Conservation (phyloP, 2,888 invertebrate genomes). For the Pandemis cinnamomeana region DNA sequence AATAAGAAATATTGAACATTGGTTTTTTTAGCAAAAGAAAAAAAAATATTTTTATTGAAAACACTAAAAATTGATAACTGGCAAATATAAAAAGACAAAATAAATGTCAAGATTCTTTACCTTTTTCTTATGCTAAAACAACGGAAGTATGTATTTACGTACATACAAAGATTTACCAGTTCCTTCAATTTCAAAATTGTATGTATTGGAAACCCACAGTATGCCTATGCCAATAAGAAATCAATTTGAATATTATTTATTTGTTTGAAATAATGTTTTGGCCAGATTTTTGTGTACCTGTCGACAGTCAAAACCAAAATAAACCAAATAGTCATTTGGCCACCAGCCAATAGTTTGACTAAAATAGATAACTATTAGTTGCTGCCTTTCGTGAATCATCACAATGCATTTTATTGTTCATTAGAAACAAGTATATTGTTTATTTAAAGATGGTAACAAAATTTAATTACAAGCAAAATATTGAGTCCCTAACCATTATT, state of each 20-base stretch:
- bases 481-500: background rate
- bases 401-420: background rate
- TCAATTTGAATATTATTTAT: background rate
- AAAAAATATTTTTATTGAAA: no score
- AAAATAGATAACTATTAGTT: slow-evolving; percentile 23
- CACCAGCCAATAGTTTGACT: slow-evolving; percentile 16
- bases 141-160: no score
- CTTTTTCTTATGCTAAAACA: no score
- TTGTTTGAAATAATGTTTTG: background rate
- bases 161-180: no score
- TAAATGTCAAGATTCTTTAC: no score
- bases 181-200: no score
- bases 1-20: no score
- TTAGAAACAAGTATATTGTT: background rate
- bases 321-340: slow-evolving; percentile 32
- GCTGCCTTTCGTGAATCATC: slow-evolving; percentile 9
- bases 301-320: slow-evolving; percentile 19
- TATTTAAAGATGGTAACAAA: background rate
- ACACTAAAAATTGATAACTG: no score
- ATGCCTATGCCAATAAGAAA: background rate
- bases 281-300: slow-evolving; percentile 23
- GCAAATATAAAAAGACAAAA: no score
- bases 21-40: no score
- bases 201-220: no score
- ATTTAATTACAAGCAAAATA: background rate